These are phyloP conservation scores for Rhynchomys soricoides DNA, from an alignment of 2,113 vertebrate species.

Conservation along the genomic window DNA sequence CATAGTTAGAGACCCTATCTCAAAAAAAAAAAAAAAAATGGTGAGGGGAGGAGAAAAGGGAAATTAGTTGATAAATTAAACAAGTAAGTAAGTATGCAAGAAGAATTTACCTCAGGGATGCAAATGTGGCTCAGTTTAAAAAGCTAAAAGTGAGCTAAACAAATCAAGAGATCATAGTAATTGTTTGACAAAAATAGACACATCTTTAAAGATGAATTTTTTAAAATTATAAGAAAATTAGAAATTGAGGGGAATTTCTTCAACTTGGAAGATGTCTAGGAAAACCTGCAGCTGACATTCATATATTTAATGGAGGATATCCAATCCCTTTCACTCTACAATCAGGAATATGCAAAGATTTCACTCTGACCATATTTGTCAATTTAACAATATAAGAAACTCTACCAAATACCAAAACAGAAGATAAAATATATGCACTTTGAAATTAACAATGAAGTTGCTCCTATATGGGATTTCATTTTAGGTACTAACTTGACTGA, in stretches of 20 bases:
- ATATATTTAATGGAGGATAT: neutral
- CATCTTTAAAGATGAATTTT: neutral
- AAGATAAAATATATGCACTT: neutral
- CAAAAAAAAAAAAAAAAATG: neutral
- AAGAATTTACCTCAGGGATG: neutral
- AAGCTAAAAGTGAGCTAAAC: constrained; percentile 19
- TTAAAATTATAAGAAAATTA: neutral
- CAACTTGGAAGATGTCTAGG: neutral
- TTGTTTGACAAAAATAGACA: constrained; percentile 10
- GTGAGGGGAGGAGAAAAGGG: rapidly evolving
- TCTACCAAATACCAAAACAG: constrained; percentile 22
- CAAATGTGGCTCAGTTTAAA: neutral
- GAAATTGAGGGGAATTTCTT: neutral
- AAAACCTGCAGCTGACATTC: neutral
- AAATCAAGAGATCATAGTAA: neutral
- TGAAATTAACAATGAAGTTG: neutral
- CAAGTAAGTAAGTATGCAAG: neutral
- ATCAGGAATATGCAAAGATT: neutral
- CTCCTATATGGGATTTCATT: neutral
- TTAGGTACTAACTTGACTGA: neutral
- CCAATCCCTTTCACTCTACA: neutral
- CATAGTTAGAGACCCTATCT: neutral
- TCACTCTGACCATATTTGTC: neutral
- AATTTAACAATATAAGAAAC: neutral
- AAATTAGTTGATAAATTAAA: neutral